Evolutionary conservation across 2,113 vertebrate species (phyloP).

Genomic region (Cebidichthys violaceus): DNA sequence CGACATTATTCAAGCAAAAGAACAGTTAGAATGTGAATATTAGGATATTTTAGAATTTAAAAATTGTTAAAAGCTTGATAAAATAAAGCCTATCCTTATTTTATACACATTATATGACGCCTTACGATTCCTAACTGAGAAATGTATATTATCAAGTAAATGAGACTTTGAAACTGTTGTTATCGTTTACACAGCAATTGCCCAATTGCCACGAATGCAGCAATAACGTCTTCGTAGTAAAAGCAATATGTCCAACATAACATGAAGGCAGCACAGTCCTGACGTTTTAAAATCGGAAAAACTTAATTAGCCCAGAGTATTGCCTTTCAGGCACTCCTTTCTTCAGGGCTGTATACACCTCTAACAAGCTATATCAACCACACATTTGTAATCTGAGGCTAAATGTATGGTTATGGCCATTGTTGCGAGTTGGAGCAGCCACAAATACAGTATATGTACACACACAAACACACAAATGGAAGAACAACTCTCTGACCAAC

Average conservation of each 20-base stretch:
- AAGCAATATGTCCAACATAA: not conserved
- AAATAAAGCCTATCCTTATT: not conserved
- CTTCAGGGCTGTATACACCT: rapidly evolving
- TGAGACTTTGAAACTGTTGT: not conserved
- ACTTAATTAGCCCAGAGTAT: rapidly evolving
- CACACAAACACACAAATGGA: not conserved
- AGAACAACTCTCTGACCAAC: not conserved
- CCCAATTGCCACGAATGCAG: not conserved
- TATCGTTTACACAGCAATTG: not conserved
- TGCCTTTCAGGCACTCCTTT: constrained; percentile 21
- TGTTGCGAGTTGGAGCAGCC: rapidly evolving
- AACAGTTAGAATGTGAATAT: not conserved
- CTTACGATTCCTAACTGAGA: not conserved
- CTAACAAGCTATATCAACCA: rapidly evolving
- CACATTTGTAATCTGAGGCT: rapidly evolving
- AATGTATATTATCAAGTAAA: not conserved
- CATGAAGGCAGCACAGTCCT: not conserved
- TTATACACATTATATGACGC: not conserved
- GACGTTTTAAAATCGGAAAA: no score
- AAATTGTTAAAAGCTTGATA: not conserved
- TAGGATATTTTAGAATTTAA: not conserved
- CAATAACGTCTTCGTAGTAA: not conserved
- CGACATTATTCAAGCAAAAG: no score
- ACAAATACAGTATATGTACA: rapidly evolving
- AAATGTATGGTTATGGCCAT: rapidly evolving